phyloP scores from a whole-genome alignment of 2,797 vertebrate genomes.

The Oreochromis grahami region DNA sequence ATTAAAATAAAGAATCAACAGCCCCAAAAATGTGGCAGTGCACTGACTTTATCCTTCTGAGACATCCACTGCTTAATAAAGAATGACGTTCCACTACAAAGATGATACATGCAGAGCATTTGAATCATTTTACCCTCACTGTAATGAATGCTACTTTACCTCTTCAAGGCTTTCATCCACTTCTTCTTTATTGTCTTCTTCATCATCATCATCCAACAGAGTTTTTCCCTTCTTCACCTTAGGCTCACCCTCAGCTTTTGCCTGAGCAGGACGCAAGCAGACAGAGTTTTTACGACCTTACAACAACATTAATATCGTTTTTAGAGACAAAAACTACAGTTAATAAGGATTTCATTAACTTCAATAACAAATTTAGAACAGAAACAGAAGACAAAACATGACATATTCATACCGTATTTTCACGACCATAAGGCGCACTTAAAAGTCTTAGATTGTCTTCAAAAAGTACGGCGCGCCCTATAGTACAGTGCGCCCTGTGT shows the following conservation, averaged over 20 bases:
- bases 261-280: slow-evolving; percentile 58
- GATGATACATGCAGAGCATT: background rate
- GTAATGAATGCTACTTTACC: slow-evolving; percentile 43
- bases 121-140: background rate
- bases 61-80: background rate
- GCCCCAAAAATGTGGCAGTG: background rate
- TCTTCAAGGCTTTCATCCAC: slow-evolving; percentile 73
- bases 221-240: slow-evolving; percentile 83
- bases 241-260: slow-evolving; percentile 82
- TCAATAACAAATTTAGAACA: background rate
- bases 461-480: too few species aligned
- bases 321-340: background rate
- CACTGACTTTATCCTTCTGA: background rate
- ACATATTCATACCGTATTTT: background rate
- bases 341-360: background rate
- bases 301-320: background rate
- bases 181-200: slow-evolving; percentile 34
- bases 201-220: slow-evolving; percentile 47
- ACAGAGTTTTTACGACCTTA: background rate
- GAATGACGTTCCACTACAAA: background rate
- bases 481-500: too few species aligned
- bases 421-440: too few species aligned
- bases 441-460: too few species aligned
- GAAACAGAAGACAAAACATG: background rate
- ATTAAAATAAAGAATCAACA: background rate